Evolutionary conservation across 2,113 vertebrate genomes (phyloP).

Genomic region (Holacanthus passer): DNA sequence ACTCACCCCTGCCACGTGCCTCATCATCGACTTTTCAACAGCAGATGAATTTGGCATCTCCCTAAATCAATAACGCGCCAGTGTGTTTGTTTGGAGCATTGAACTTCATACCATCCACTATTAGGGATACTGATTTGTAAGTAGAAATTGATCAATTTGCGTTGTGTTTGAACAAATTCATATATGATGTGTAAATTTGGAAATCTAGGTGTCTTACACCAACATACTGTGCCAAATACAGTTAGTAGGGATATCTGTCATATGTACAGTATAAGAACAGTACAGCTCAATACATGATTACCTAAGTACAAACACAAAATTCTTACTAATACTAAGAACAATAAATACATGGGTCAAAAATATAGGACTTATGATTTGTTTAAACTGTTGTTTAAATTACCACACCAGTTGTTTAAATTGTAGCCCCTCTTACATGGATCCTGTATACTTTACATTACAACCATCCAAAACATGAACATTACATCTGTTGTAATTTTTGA

Average conservation of each 20-base stretch:
- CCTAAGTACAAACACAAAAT: conserved; percentile 46
- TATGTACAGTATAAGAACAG: conserved; percentile 55
- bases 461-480: conserved; percentile 1
- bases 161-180: conserved; percentile 24
- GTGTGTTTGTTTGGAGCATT: conserved; percentile 55
- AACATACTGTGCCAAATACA: conserved; percentile 27
- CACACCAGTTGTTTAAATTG: background rate
- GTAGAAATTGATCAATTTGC: conserved; percentile 1
- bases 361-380: conserved; percentile 16
- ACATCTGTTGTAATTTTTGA: background rate
- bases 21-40: conserved; percentile 63
- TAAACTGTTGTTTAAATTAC: conserved; percentile 16
- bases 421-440: background rate
- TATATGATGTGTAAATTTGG: conserved; percentile 15
- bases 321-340: conserved; percentile 47
- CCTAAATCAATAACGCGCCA: conserved; percentile 64
- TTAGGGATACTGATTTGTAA: conserved; percentile 30
- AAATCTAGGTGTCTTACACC: conserved; percentile 40
- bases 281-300: conserved; percentile 56
- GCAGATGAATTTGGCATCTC: conserved; percentile 69
- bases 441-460: background rate
- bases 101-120: conserved; percentile 25
- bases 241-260: conserved; percentile 20
- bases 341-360: conserved; percentile 54
- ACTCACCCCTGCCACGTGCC: conserved; percentile 68